Evolutionary conservation across 2,888 invertebrate species (phyloP).

Genomic region (Heliconius ethilla): DNA sequence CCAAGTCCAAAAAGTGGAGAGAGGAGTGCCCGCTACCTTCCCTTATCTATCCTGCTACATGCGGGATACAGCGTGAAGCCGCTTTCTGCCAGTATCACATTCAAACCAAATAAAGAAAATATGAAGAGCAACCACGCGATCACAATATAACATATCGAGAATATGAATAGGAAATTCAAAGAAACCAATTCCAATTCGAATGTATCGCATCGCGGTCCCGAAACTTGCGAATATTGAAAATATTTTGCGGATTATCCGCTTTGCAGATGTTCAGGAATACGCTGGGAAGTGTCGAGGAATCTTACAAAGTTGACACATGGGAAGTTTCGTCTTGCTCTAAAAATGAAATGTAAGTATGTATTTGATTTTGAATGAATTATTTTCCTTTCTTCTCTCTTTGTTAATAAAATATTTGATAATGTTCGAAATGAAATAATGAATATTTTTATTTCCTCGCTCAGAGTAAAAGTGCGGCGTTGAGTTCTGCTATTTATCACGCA

Average conservation of each 20-base stretch:
- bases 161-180: conserved; percentile 29
- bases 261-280: conserved; percentile 42
- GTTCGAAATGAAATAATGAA: no score
- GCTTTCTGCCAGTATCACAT: neutral
- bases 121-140: conserved; percentile 26
- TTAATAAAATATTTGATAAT: no score
- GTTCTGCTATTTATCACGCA: no score
- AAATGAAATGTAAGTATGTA: neutral
- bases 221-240: conserved; percentile 68
- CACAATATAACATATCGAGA: conserved; percentile 25
- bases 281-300: conserved; percentile 34
- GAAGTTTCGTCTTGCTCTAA: neutral
- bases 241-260: conserved; percentile 62
- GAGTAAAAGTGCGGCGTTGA: no score
- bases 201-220: conserved; percentile 25
- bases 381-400: no score
- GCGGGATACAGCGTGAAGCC: neutral
- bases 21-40: no score
- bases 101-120: conserved; percentile 9
- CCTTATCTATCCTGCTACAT: no score
- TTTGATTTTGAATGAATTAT: neutral
- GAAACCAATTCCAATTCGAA: conserved; percentile 26
- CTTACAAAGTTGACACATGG: conserved; percentile 10
- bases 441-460: no score
- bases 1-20: no score